These are phyloP conservation scores for Lagopus leucura DNA, from an alignment of 2,113 vertebrate species.

Conservation along the genomic window DNA sequence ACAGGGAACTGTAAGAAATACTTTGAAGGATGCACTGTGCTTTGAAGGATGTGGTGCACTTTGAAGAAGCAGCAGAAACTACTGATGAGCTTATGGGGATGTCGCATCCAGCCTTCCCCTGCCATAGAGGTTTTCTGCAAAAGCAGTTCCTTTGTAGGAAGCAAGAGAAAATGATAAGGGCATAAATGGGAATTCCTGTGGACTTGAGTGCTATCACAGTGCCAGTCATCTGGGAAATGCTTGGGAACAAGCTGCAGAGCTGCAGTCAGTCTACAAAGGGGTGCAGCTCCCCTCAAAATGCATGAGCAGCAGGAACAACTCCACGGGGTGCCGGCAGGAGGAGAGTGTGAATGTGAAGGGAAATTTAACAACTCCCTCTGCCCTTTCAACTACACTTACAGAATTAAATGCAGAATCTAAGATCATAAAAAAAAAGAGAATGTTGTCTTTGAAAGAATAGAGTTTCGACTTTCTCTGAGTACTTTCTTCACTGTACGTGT, in stretches of 20 bases:
- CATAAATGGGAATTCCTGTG: background rate
- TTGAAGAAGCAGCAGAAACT: slow-evolving; percentile 26
- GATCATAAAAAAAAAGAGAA: background rate
- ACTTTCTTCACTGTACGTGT: slow-evolving; percentile 6
- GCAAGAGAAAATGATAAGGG: background rate
- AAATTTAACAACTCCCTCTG: slow-evolving; percentile 52
- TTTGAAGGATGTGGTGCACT: slow-evolving; percentile 11
- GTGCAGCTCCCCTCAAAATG: background rate
- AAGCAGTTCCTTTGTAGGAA: background rate
- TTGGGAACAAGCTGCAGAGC: slow-evolving; percentile 13
- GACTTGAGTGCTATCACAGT: background rate
- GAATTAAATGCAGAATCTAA: slow-evolving; percentile 43
- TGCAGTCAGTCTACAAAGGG: background rate
- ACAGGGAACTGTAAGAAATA: background rate
- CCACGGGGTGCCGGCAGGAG: background rate
- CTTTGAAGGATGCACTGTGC: slow-evolving; percentile 3
- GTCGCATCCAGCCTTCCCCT: background rate
- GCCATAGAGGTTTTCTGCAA: background rate
- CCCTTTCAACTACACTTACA: slow-evolving; percentile 37
- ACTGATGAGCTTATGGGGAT: background rate
- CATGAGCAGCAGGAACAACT: slow-evolving; percentile 22
- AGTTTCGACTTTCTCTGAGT: background rate
- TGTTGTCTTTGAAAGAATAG: background rate
- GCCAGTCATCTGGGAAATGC: background rate
- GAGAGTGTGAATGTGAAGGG: slow-evolving; percentile 41